phyloP scores from a whole-genome alignment of 64 coral and sea anemone genomes.

The Pocillopora damicornis region DNA sequence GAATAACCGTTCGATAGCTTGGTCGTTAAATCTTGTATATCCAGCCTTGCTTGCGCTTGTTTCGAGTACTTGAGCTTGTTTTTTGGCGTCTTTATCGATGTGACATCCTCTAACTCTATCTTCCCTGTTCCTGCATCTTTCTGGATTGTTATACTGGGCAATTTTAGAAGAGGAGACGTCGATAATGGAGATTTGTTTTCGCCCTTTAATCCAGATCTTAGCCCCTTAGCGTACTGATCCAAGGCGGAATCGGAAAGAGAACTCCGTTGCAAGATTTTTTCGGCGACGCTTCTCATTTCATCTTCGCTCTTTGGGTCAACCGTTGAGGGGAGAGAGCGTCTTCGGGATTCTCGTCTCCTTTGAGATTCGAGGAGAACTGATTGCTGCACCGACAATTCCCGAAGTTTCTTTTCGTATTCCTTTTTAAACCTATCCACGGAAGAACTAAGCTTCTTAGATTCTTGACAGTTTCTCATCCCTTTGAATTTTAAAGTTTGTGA shows the following conservation, averaged over 20 bases:
- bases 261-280: neutral
- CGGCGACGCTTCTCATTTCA: neutral
- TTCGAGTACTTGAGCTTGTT: neutral
- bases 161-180: neutral
- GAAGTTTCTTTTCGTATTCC: constrained; percentile 25
- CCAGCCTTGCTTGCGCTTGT: neutral
- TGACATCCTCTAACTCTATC: constrained; percentile 10
- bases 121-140: neutral
- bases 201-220: neutral
- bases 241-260: constrained; percentile 25
- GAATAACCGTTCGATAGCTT: constrained; percentile 19
- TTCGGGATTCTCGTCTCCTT: constrained; percentile 2
- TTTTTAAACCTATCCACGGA: constrained; percentile 30
- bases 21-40: neutral
- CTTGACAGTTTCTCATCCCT: constrained; percentile 11
- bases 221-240: neutral
- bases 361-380: constrained; percentile 3
- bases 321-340: neutral
- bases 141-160: constrained; percentile 6
- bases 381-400: constrained; percentile 17
- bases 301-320: neutral
- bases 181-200: neutral
- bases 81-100: neutral
- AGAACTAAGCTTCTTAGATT: constrained; percentile 18
- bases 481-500: neutral